A percentile compares a stretch with the other conserved stretches of the same genome.
Conservation (phyloP, 2,113 vertebrate species). For the Sebastes fasciatus region DNA sequence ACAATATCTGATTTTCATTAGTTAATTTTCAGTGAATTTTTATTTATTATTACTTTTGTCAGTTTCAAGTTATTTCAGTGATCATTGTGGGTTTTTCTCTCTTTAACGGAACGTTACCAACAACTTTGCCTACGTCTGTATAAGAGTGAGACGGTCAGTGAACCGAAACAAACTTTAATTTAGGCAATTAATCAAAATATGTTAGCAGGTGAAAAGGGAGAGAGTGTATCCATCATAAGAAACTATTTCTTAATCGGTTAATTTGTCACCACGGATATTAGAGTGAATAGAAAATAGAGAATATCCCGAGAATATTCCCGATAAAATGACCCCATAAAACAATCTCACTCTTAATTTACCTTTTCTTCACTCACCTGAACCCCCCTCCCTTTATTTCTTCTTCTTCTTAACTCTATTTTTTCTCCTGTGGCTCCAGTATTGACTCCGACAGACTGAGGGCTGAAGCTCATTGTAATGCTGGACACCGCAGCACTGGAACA, state of each 20-base stretch:
- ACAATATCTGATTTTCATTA: no score
- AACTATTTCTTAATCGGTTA: background rate
- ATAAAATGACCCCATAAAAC: background rate
- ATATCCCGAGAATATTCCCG: background rate
- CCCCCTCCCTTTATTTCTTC: background rate
- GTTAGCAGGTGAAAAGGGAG: background rate
- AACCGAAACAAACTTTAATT: conserved; percentile 30
- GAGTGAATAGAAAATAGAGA: background rate
- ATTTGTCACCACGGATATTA: background rate
- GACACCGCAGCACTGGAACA: conserved; percentile 8
- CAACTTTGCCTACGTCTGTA: no score
- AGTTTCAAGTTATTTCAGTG: no score
- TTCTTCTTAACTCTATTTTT: conserved; percentile 17
- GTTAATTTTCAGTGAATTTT: no score
- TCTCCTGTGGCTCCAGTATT: conserved; percentile 24
- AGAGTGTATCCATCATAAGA: background rate
- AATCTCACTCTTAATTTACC: background rate
- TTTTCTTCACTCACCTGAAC: background rate
- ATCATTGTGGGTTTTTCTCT: no score
- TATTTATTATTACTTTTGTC: no score
- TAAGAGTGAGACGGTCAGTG: conserved; percentile 17
- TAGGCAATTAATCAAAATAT: conserved; percentile 7
- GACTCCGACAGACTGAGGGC: conserved; percentile 26
- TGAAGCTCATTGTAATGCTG: conserved; percentile 56
- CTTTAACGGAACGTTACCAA: no score